These are phyloP conservation scores for Cataglyphis cursor DNA, from an alignment of 2,888 invertebrate genomes.

Conservation along the genomic window DNA sequence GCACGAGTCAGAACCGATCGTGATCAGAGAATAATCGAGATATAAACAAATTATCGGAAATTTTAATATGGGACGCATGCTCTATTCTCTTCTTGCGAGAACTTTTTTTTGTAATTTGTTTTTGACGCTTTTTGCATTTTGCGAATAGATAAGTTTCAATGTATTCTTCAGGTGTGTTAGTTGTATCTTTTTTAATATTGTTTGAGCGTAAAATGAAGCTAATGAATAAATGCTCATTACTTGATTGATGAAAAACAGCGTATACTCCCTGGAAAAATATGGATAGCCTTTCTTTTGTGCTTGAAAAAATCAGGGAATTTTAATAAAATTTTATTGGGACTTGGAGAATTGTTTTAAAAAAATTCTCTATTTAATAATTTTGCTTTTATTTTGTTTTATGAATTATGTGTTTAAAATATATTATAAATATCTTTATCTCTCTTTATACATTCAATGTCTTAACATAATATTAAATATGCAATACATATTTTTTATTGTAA, in stretches of 20 bases:
- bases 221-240: constrained; percentile 12
- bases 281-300: too few species aligned
- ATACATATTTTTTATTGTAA: too few species aligned
- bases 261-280: not conserved
- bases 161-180: not conserved
- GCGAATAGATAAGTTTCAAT: not conserved
- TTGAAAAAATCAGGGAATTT: too few species aligned
- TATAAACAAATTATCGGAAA: constrained; percentile 16
- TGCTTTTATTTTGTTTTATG: too few species aligned
- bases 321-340: too few species aligned
- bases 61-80: not conserved
- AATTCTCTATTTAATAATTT: too few species aligned
- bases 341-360: too few species aligned
- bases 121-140: not conserved
- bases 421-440: too few species aligned
- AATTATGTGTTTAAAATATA: too few species aligned
- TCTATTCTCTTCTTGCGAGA: not conserved
- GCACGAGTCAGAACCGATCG: constrained; percentile 27
- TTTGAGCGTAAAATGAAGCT: not conserved
- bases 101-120: not conserved
- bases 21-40: not conserved
- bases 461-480: too few species aligned
- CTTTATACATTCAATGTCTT: too few species aligned
- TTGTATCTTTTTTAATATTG: not conserved
- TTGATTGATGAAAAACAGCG: not conserved